Conservation (phyloP, 2,113 vertebrate species). For the Leptobrachium leishanense region DNA sequence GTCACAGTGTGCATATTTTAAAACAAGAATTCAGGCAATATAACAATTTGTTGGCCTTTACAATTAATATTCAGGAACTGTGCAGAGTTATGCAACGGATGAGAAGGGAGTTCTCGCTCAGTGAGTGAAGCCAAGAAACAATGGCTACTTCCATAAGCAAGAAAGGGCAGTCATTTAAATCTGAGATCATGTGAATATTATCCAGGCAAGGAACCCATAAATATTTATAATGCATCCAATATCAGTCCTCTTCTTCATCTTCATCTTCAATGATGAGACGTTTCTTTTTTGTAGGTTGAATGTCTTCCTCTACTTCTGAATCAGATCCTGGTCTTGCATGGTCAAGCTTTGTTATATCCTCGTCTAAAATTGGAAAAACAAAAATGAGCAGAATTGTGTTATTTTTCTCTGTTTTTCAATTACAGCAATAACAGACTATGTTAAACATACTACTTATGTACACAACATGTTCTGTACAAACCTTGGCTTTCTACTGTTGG, state of each 20-base stretch:
- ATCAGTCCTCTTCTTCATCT: conserved; percentile 68
- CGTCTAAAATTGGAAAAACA: conserved; percentile 47
- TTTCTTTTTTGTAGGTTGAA: conserved; percentile 69
- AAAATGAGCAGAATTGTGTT: neutral
- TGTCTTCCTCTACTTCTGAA: conserved; percentile 62
- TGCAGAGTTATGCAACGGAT: too few relatives aligned
- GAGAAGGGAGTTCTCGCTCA: too few relatives aligned
- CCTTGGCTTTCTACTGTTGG: conserved; percentile 31
- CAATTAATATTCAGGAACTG: too few relatives aligned
- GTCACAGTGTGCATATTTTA: too few relatives aligned
- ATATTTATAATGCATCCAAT: neutral
- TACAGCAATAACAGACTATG: neutral
- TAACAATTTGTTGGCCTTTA: too few relatives aligned
- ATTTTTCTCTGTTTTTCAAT: neutral
- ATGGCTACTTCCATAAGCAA: too few relatives aligned
- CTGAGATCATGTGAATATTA: neutral
- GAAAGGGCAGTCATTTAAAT: too few relatives aligned
- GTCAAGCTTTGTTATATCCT: conserved; percentile 12
- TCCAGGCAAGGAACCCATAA: neutral
- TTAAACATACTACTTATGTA: too few relatives aligned
- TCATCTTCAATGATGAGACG: conserved; percentile 76
- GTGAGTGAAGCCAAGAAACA: too few relatives aligned
- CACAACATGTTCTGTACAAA: conserved; percentile 1
- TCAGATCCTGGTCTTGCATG: conserved; percentile 33
- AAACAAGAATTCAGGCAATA: too few relatives aligned